Conservation (phyloP, 1,140 invertebrate genomes). For the Samia ricini region DNA sequence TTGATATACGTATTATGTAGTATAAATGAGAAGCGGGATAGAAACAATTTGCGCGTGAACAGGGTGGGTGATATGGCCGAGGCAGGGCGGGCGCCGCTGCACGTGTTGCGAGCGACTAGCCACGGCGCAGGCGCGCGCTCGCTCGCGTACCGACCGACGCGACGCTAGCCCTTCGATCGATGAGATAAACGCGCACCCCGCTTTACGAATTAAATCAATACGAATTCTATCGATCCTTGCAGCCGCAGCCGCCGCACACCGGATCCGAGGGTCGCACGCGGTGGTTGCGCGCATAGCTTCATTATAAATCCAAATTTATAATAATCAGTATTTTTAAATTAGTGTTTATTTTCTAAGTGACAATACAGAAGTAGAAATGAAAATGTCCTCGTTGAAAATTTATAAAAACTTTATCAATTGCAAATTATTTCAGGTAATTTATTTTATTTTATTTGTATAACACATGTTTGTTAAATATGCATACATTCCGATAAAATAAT, state of each 20-base stretch:
- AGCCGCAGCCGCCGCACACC: conserved; percentile 74
- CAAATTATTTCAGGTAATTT: neutral
- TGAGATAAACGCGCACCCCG: conserved; percentile 75
- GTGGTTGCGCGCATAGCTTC: conserved; percentile 57
- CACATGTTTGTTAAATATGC: too few species aligned
- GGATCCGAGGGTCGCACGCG: conserved; percentile 69
- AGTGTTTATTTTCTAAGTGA: conserved; percentile 11
- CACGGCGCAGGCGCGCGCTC: conserved; percentile 58
- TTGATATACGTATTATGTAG: neutral
- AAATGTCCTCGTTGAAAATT: neutral
- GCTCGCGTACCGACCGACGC: conserved; percentile 18
- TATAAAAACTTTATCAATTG: neutral
- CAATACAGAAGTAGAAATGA: neutral
- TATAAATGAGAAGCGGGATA: neutral
- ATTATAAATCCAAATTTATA: conserved; percentile 12
- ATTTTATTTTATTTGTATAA: neutral
- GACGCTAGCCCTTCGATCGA: conserved; percentile 57
- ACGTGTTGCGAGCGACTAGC: conserved; percentile 27
- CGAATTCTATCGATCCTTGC: conserved; percentile 65
- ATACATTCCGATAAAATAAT: too few species aligned
- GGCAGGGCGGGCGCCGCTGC: conserved; percentile 29
- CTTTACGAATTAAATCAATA: conserved; percentile 72
- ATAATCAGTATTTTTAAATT: conserved; percentile 1
- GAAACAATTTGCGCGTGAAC: conserved; percentile 67
- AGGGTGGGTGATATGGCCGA: conserved; percentile 58